phyloP scores from a whole-genome alignment of 2,797 vertebrate species.

The Anomalospiza imberbis region DNA sequence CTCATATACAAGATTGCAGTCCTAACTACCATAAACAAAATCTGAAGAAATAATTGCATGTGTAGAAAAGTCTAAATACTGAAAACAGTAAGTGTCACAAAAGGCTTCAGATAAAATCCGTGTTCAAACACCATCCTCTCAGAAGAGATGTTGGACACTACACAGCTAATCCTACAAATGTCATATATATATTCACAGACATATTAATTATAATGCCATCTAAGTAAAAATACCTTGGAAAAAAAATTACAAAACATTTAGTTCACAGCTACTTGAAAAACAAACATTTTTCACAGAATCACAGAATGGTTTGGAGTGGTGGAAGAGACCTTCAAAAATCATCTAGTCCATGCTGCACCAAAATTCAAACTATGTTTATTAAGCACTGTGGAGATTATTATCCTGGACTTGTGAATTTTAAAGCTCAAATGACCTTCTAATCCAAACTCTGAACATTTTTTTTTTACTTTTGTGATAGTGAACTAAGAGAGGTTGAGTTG shows the following conservation, averaged over 20 bases:
- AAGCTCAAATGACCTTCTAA: not conserved
- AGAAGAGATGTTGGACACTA: not conserved
- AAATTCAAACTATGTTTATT: not conserved
- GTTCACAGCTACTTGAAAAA: not conserved
- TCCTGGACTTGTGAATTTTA: not conserved
- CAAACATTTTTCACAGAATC: not conserved
- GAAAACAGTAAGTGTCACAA: not conserved
- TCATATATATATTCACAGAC: not conserved
- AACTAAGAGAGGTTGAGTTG: not conserved
- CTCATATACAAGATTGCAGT: not conserved
- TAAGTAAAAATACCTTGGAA: not conserved
- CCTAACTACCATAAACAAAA: not conserved
- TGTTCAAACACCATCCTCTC: not conserved
- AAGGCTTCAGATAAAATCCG: not conserved
- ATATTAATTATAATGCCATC: not conserved
- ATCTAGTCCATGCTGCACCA: not conserved
- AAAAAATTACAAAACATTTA: not conserved
- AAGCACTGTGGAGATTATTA: not conserved
- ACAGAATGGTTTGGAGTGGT: not conserved
- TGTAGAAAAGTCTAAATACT: not conserved
- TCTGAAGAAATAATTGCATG: not conserved
- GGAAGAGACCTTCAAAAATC: not conserved
- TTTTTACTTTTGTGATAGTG: not conserved
- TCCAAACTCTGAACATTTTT: not conserved
- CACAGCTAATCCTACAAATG: not conserved